These are phyloP conservation scores for Pachyuromys duprasi DNA, from an alignment of 2,797 vertebrate genomes.

Conservation along the genomic window DNA sequence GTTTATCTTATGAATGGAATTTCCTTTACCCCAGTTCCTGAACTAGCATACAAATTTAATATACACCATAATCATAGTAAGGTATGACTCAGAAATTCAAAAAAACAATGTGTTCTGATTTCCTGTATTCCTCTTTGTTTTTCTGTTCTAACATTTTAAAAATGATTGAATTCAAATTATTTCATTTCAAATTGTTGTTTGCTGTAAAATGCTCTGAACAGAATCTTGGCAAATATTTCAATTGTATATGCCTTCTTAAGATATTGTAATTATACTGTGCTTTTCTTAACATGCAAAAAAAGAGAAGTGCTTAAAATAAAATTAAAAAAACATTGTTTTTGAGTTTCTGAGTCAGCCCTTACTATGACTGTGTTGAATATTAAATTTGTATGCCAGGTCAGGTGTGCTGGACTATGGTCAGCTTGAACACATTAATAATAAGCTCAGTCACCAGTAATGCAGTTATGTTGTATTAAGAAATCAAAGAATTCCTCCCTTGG, in stretches of 20 bases:
- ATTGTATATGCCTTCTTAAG: not conserved
- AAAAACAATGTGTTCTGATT: not conserved
- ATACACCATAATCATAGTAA: not conserved
- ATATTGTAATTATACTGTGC: not conserved
- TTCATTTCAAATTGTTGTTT: not conserved
- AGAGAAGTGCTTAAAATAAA: not conserved
- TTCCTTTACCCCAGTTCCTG: not conserved
- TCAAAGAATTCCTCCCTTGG: not conserved
- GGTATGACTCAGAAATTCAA: not conserved
- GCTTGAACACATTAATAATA: not conserved
- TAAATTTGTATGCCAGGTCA: not conserved
- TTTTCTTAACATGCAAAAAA: not conserved
- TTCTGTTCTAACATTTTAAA: not conserved
- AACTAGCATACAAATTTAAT: not conserved
- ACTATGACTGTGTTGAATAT: not conserved
- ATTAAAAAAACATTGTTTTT: not conserved
- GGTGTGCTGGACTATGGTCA: not conserved
- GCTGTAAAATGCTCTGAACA: not conserved
- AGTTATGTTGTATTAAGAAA: not conserved
- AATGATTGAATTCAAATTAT: not conserved
- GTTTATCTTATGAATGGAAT: not conserved
- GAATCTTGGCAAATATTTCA: not conserved
- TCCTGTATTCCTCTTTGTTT: not conserved
- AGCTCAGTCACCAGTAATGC: not conserved
- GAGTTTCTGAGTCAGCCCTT: not conserved